phyloP scores from a whole-genome alignment of 2,888 invertebrate genomes.

The Ormyrus nitidulus region DNA sequence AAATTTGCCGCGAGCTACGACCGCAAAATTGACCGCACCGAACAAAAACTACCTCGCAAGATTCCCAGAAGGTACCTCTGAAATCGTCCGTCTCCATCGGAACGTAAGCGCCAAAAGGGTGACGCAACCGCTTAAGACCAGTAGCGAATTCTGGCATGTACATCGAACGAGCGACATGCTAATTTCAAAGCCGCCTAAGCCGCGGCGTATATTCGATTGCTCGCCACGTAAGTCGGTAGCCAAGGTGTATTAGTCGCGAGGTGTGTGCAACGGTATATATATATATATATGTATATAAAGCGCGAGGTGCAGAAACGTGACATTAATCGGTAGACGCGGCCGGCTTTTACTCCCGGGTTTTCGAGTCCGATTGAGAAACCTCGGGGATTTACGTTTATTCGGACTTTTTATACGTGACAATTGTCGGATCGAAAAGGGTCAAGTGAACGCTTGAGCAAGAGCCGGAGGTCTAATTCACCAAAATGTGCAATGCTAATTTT shows the following conservation, averaged over 20 bases:
- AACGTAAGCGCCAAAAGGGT: not conserved
- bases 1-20: too few species aligned
- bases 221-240: conserved; percentile 58
- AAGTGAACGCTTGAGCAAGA: conserved; percentile 11
- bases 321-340: conserved; percentile 19
- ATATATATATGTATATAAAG: conserved; percentile 18
- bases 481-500: not conserved
- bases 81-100: not conserved
- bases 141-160: conserved; percentile 2
- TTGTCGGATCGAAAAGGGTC: conserved; percentile 31
- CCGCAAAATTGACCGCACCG: too few species aligned
- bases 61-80: too few species aligned
- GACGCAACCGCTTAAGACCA: conserved; percentile 38
- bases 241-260: conserved; percentile 22
- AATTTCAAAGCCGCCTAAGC: conserved; percentile 49
- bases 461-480: not conserved
- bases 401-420: conserved; percentile 7
- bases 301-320: conserved; percentile 13
- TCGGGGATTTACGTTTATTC: conserved; percentile 23
- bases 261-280: conserved; percentile 10
- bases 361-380: conserved; percentile 20
- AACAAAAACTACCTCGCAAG: too few species aligned
- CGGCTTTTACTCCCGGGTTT: not conserved
- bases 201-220: conserved; percentile 56
- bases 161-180: conserved; percentile 53